Evolutionary conservation across 2,113 vertebrate genomes (phyloP).

Genomic region (Aythya baeri): DNA sequence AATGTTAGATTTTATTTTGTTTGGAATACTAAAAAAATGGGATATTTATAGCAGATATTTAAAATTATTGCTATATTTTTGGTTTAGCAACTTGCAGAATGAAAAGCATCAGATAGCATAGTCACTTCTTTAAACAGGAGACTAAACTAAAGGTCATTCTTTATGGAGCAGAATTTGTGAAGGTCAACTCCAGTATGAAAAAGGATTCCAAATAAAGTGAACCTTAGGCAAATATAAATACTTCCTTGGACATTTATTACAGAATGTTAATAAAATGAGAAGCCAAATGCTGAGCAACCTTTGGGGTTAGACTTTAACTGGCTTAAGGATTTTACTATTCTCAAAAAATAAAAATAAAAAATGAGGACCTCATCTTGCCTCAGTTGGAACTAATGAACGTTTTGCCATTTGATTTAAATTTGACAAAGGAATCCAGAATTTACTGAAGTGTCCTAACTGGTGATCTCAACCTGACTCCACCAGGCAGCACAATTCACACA

Average conservation of each 20-base stretch:
- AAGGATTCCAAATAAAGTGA: conserved; percentile 51
- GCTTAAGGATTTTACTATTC: background rate
- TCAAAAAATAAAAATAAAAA: background rate
- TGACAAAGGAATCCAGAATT: background rate
- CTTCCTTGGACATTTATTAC: conserved; percentile 47
- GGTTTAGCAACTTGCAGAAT: background rate
- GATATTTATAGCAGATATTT: background rate
- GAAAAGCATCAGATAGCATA: background rate
- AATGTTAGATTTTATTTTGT: background rate
- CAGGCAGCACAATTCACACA: background rate
- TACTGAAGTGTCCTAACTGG: background rate
- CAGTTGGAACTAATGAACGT: background rate
- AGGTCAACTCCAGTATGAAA: conserved; percentile 51
- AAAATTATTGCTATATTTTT: background rate
- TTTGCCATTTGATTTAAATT: background rate
- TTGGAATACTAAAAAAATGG: background rate
- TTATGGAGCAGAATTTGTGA: conserved; percentile 52
- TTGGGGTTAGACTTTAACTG: background rate
- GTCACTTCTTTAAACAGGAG: background rate
- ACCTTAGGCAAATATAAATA: conserved; percentile 44
- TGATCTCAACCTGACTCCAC: background rate
- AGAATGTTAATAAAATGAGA: conserved; percentile 49
- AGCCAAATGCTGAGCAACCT: conserved; percentile 18
- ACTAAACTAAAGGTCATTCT: conserved; percentile 51
- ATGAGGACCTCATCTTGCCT: background rate